A percentile compares a stretch with the other conserved stretches of the same genome.
phyloP scores from a whole-genome alignment of 1,140 invertebrate species.

The Drosophila neocordata region DNA sequence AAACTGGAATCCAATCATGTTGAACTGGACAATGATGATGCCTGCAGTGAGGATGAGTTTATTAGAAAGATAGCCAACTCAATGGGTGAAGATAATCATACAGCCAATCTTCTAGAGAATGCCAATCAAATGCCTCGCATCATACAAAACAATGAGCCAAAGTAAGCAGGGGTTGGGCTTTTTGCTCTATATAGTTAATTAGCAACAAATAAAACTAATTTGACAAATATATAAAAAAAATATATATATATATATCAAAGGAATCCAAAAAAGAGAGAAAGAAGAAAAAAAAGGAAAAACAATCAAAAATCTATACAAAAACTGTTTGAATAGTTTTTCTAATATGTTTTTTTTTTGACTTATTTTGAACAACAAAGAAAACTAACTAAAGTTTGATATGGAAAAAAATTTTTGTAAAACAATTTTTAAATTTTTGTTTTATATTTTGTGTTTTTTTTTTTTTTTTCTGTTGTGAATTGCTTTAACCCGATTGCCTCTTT shows the following conservation, averaged over 20 bases:
- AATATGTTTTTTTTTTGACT: no score
- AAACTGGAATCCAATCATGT: constrained; percentile 86
- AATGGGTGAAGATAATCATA: constrained; percentile 21
- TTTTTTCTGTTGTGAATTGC: background rate
- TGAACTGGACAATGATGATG: constrained; percentile 87
- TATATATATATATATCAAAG: no score
- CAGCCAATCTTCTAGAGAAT: constrained; percentile 6
- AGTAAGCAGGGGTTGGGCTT: constrained; percentile 46
- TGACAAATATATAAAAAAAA: no score
- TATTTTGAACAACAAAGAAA: no score
- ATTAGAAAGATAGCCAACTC: constrained; percentile 75
- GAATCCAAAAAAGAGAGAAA: no score
- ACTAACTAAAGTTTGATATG: no score
- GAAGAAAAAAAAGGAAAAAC: no score
- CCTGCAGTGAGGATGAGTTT: constrained; percentile 84
- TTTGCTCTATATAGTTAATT: no score
- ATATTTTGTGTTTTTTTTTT: background rate
- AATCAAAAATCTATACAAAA: background rate
- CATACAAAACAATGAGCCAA: constrained; percentile 51
- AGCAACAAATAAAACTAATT: no score
- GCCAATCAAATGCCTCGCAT: constrained; percentile 25
- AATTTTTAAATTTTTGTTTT: background rate
- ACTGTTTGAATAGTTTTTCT: no score
- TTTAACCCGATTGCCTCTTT: background rate
- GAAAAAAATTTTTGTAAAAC: background rate